Percentiles rank a stretch among this genome's conserved stretches.
Conservation (phyloP, 2,113 vertebrate species). For the Menura novaehollandiae region DNA sequence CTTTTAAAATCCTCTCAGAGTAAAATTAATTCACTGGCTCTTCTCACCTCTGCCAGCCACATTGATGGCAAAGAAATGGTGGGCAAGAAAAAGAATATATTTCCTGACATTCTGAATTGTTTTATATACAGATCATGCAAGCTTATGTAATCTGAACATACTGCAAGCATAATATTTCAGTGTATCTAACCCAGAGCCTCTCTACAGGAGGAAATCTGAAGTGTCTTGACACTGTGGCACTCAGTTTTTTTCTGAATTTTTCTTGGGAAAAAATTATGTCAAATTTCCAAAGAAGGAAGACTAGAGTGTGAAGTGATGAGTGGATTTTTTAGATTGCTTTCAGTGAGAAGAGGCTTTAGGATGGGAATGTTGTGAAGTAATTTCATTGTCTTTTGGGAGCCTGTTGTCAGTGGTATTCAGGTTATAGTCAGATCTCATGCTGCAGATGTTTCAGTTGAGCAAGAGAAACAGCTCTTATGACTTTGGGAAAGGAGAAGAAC, state of each 20-base stretch:
- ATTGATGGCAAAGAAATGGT: background rate
- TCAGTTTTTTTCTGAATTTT: background rate
- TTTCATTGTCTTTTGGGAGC: background rate
- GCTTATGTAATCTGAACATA: background rate
- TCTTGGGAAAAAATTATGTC: background rate
- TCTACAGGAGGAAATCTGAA: background rate
- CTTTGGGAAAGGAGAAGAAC: background rate
- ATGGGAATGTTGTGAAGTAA: background rate
- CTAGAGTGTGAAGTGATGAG: background rate
- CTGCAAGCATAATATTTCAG: background rate
- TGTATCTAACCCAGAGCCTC: background rate
- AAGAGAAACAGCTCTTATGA: background rate
- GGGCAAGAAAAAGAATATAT: background rate
- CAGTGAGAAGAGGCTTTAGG: background rate
- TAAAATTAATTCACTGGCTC: conserved; percentile 17
- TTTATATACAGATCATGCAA: background rate
- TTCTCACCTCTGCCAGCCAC: background rate
- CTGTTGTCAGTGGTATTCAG: background rate
- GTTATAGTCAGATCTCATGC: background rate
- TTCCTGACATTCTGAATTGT: background rate
- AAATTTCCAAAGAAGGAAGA: background rate
- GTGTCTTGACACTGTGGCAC: background rate
- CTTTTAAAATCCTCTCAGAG: background rate
- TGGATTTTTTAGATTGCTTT: background rate
- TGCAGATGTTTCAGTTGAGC: background rate